Conservation (phyloP, 92 coral and sea anemone species). For the Galaxea fascicularis region DNA sequence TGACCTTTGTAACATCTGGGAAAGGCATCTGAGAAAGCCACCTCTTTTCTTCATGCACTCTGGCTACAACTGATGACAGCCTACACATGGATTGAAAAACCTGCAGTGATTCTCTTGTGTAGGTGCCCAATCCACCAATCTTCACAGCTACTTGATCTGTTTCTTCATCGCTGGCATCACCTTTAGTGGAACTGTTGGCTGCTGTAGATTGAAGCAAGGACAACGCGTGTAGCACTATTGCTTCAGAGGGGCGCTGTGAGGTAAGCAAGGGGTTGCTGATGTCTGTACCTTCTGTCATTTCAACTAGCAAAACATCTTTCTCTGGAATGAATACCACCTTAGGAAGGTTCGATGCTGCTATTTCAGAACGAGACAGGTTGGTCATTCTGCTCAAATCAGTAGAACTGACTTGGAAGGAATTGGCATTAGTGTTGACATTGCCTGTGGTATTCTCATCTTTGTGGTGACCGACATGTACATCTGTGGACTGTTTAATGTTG, state of each 20-base stretch:
- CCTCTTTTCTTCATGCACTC: slow-evolving; percentile 4
- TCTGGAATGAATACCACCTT: slow-evolving; percentile 5
- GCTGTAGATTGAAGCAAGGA: slow-evolving; percentile 30
- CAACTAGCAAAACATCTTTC: slow-evolving; percentile 32
- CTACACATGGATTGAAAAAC: slow-evolving; percentile 13
- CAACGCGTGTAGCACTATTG: slow-evolving; percentile 49
- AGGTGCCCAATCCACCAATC: slow-evolving; percentile 30
- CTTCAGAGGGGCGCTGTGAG: slow-evolving; percentile 43
- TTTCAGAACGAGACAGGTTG: slow-evolving; percentile 44
- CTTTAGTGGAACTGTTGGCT: neutral
- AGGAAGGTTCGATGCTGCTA: slow-evolving; percentile 45
- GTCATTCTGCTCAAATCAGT: slow-evolving; percentile 15
- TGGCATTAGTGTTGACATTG: slow-evolving; percentile 1
- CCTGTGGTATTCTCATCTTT: neutral
- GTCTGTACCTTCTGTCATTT: slow-evolving; percentile 17
- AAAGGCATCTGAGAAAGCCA: slow-evolving; percentile 19
- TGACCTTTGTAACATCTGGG: slow-evolving; percentile 11
- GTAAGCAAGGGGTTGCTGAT: slow-evolving; percentile 15
- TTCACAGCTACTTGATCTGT: slow-evolving; percentile 4
- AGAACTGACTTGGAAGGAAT: slow-evolving; percentile 17
- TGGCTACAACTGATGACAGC: neutral
- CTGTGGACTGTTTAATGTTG: neutral
- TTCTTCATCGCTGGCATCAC: slow-evolving; percentile 17
- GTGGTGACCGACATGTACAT: neutral
- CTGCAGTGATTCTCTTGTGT: slow-evolving; percentile 13